Conservation (phyloP, 1,140 invertebrate species). For the Lepidurus packardi region DNA sequence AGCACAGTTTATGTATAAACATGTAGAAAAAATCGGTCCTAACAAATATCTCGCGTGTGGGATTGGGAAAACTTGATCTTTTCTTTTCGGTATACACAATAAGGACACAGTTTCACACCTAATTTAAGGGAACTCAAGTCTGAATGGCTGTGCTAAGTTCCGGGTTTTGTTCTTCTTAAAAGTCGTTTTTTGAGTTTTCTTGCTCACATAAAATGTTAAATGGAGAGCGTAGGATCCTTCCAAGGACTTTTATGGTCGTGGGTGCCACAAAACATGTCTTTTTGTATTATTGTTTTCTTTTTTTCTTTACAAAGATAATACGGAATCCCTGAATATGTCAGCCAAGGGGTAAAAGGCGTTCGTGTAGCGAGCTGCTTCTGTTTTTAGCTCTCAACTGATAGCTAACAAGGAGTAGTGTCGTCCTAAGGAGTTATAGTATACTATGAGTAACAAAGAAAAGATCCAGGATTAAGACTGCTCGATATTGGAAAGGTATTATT, state of each 20-base stretch:
- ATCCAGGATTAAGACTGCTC: not conserved
- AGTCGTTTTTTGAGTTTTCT: too few species aligned
- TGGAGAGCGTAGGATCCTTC: not conserved
- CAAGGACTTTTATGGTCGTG: not conserved
- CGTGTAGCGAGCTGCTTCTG: not conserved
- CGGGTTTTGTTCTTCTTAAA: too few species aligned
- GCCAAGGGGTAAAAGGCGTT: slow-evolving; percentile 7
- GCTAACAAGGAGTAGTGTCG: not conserved
- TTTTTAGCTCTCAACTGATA: not conserved
- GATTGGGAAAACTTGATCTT: not conserved
- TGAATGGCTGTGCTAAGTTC: too few species aligned
- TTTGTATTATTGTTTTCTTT: not conserved
- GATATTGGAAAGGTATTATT: not conserved
- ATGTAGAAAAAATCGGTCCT: not conserved
- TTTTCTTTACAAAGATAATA: not conserved
- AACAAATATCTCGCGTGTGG: not conserved
- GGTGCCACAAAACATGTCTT: not conserved
- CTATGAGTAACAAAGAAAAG: slow-evolving; percentile 8
- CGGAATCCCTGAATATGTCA: slow-evolving; percentile 18
- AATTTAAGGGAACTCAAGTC: too few species aligned
- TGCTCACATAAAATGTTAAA: not conserved
- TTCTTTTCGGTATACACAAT: not conserved
- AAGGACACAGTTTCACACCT: too few species aligned
- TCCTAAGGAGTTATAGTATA: not conserved
- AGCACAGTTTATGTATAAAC: not conserved